A percentile compares a stretch with the other conserved stretches of the same genome.
Conservation (phyloP, 2,113 vertebrate genomes). For the Scomber japonicus region DNA sequence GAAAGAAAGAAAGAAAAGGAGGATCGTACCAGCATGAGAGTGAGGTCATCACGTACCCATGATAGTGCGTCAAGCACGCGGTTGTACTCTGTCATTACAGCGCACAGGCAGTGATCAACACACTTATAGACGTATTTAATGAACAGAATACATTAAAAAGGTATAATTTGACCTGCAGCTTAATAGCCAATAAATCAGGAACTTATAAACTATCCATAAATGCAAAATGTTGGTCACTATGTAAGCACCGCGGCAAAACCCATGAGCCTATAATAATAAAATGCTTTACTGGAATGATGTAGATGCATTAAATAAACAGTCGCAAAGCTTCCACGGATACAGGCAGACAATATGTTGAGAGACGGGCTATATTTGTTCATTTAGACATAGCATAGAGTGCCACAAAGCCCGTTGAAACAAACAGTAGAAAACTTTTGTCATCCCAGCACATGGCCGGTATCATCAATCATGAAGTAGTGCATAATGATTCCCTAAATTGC, state of each 20-base stretch:
- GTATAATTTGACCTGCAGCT: too few species aligned
- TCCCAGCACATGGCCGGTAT: too few species aligned
- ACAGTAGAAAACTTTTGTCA: background rate
- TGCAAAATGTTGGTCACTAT: background rate
- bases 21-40: conserved; percentile 17
- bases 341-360: background rate
- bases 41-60: conserved; percentile 66
- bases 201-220: too few species aligned
- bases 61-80: conserved; percentile 37
- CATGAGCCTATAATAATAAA: background rate
- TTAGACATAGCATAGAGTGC: background rate
- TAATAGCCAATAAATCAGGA: too few species aligned
- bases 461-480: background rate
- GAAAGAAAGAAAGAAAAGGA: background rate
- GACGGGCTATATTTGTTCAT: too few species aligned
- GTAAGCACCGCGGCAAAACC: background rate
- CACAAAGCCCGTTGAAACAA: background rate
- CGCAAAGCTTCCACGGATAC: background rate
- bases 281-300: background rate
- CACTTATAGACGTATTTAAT: background rate
- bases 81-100: conserved; percentile 13
- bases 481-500: background rate
- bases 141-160: background rate
- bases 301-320: background rate
- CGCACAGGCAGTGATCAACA: background rate